A percentile compares a stretch with the other conserved stretches of the same genome.
These are phyloP conservation scores for Callimorpha dominula DNA, from an alignment of 2,888 invertebrate species.

Conservation along the genomic window DNA sequence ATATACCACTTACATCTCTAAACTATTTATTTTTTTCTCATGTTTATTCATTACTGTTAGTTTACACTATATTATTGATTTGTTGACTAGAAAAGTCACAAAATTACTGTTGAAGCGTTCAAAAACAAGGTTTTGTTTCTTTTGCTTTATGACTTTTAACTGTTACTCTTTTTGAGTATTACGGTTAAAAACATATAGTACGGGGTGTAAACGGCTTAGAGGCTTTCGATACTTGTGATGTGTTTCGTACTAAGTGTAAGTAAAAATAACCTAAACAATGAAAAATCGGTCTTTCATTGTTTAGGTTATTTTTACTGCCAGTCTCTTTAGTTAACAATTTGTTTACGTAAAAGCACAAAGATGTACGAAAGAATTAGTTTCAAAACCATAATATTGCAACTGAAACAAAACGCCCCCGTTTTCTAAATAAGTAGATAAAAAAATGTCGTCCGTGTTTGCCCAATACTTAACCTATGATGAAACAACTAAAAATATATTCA, in stretches of 20 bases:
- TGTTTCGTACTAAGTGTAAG: background rate
- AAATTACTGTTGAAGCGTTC: background rate
- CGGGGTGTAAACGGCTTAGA: too few species aligned
- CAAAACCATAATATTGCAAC: conserved; percentile 45
- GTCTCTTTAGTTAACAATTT: background rate
- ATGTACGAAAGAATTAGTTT: background rate
- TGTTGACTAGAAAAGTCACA: background rate
- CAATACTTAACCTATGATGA: conserved; percentile 45
- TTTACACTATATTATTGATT: background rate
- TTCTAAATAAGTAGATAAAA: conserved; percentile 56
- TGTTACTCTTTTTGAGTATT: too few species aligned
- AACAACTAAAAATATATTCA: conserved; percentile 56
- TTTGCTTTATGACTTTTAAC: too few species aligned
- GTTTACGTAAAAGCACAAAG: background rate
- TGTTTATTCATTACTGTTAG: too few species aligned
- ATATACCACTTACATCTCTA: background rate
- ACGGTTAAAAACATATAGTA: too few species aligned
- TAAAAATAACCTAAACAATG: background rate
- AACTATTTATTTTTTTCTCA: background rate
- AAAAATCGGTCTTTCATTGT: background rate
- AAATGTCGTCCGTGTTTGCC: conserved; percentile 37
- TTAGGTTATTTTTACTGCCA: background rate
- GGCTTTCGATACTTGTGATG: background rate
- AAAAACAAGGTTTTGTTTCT: too few species aligned
- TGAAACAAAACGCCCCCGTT: conserved; percentile 58